Base-by-base conservation (phyloP, 2,797 vertebrate genomes). In the Diplodus puntazzo region DNA sequence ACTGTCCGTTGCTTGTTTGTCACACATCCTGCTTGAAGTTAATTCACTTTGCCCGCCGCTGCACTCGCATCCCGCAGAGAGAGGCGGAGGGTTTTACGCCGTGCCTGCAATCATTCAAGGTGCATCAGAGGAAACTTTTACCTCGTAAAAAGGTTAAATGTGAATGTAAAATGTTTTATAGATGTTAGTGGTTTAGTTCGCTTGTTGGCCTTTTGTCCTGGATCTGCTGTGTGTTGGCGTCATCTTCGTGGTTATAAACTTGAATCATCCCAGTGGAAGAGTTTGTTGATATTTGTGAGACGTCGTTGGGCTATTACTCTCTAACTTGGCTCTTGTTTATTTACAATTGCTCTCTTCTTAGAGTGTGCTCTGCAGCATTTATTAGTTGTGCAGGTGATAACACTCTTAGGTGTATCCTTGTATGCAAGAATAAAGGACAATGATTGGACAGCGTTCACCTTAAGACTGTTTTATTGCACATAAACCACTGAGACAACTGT, bases 1-100 rank as follows among this genome's bases (percentile, higher is more conserved):
- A 62, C 68, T 78, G 86, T 77, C 83, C 5, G 69, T 25, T 83
- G 61, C 77, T 72, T 88, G 81, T 90, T 91, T 80, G 87, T 90
- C 86, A 88, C 86, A 80, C 65, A 58, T 85, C 77, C 70, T 49
- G 52, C 71, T 77, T 82, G 69, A 80, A 74, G 72, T 73, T 87
- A 84, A 92, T 91, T 87, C 83, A 83, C 75, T 87, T 87, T 81
- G 45, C 27, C 58, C 3, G 21, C 58, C 3, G n/a, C 69, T 88
- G 72, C 11, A 5, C 71, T 73, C 48, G 13, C 48, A 49, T 83
- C 77, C 61, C 43, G 21, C 43, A 30, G 6, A 61, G 20, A 45
- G 20, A 71, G 27, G 52, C 12, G 30, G 48, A 23, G n/a, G 43
- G 10, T 30, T 7, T 30, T 62, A 25, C 14, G 16, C 34, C 1